Percentiles rank a stretch among this genome's conserved stretches.
Evolutionary conservation across 2,888 invertebrate species (phyloP).

Genomic region (Euproctis similis): DNA sequence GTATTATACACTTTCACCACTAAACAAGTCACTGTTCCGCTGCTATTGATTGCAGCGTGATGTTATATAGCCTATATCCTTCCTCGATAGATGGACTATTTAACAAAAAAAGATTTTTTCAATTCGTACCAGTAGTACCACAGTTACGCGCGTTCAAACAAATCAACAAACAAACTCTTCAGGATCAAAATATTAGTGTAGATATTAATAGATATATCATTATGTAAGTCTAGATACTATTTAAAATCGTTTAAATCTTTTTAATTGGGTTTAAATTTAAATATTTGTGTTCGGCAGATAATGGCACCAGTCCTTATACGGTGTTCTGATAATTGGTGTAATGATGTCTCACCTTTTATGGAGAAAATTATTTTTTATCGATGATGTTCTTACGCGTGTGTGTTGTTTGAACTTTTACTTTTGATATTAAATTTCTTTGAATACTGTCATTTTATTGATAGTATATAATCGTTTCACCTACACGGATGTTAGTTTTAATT

Average conservation of each 20-base stretch:
- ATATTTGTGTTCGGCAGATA: constrained; percentile 19
- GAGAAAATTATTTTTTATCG: constrained; percentile 3
- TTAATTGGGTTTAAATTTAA: constrained; percentile 15
- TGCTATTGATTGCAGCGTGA: too few species aligned
- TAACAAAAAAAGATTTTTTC: too few species aligned
- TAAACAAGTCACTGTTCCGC: too few species aligned
- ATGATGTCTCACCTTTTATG: constrained; percentile 13
- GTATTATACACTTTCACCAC: too few species aligned
- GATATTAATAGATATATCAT: too few species aligned
- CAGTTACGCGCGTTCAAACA: too few species aligned
- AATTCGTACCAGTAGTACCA: too few species aligned
- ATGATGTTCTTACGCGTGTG: too few species aligned
- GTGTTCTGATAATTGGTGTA: constrained; percentile 9
- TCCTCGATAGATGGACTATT: too few species aligned
- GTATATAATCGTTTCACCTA: not conserved
- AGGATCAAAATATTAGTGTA: too few species aligned
- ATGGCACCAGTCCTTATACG: constrained; percentile 13
- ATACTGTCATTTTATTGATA: not conserved
- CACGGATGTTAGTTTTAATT: constrained; percentile 1
- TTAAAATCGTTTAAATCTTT: constrained; percentile 17
- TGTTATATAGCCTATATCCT: too few species aligned
- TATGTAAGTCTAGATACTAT: constrained; percentile 18
- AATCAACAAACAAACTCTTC: too few species aligned
- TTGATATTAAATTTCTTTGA: constrained; percentile 1
- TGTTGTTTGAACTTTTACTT: constrained; percentile 4